Evolutionary conservation across 2,888 invertebrate species (phyloP).

Genomic region (Gryllus longicercus): DNA sequence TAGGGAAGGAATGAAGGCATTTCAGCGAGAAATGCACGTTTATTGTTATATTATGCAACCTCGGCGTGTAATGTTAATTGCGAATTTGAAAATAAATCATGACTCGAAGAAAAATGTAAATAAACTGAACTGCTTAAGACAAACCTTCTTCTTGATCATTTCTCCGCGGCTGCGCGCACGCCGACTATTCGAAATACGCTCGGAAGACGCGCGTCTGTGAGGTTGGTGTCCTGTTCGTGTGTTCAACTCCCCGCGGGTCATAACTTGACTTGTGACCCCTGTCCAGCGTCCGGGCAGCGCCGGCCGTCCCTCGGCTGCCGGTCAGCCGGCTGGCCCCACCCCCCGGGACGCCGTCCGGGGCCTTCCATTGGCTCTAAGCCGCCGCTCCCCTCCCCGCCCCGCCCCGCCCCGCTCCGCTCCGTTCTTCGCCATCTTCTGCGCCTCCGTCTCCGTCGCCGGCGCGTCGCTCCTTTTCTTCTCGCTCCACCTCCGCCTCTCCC

Average conservation of each 20-base stretch:
- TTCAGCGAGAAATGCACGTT: no score
- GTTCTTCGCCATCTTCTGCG: background rate
- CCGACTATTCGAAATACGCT: background rate
- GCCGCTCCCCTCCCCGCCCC: background rate
- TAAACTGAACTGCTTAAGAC: no score
- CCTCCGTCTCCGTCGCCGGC: conserved; percentile 4
- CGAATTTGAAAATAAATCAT: no score
- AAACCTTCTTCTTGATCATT: no score
- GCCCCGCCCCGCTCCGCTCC: background rate
- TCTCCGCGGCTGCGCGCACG: no score
- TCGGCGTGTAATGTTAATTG: no score
- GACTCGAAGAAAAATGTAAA: no score
- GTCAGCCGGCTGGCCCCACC: conserved; percentile 33
- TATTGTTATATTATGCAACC: no score
- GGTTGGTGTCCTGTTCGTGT: conserved; percentile 27
- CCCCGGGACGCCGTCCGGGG: conserved; percentile 19
- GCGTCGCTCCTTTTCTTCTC: conserved; percentile 23
- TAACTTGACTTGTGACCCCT: conserved; percentile 31
- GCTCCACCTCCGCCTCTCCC: conserved; percentile 26
- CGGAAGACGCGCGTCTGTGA: background rate
- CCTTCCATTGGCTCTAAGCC: conserved; percentile 29
- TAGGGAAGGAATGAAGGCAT: no score
- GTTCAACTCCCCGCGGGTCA: conserved; percentile 22
- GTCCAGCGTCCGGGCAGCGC: conserved; percentile 18
- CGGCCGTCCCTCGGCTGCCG: conserved; percentile 21